Evolutionary conservation across 2,113 vertebrate species (phyloP).

Genomic region (Poecilia latipinna): DNA sequence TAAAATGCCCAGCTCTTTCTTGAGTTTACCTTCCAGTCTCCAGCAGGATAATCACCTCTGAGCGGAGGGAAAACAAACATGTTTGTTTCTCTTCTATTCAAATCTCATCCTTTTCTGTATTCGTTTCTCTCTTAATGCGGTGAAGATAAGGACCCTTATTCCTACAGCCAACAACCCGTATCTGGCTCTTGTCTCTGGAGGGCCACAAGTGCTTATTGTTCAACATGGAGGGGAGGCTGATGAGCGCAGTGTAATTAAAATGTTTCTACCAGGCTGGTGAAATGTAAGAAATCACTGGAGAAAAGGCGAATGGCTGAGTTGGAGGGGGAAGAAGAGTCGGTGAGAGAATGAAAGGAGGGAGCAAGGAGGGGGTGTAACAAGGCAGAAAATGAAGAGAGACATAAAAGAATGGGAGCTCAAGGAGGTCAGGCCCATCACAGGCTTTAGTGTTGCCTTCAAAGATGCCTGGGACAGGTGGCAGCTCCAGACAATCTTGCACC

Average conservation of each 20-base stretch:
- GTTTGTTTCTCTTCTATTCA: slow-evolving; percentile 55
- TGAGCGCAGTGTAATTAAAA: slow-evolving; percentile 76
- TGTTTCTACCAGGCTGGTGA: slow-evolving; percentile 62
- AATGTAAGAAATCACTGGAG: slow-evolving; percentile 69
- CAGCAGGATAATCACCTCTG: slow-evolving; percentile 63
- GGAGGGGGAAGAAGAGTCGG: slow-evolving; percentile 32
- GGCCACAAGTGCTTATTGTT: slow-evolving; percentile 60
- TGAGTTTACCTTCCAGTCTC: slow-evolving; percentile 55
- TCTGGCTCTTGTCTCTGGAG: slow-evolving; percentile 58
- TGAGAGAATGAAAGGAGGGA: slow-evolving; percentile 1
- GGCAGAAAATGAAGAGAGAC: slow-evolving; percentile 98
- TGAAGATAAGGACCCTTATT: slow-evolving; percentile 66
- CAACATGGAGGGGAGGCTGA: slow-evolving; percentile 60
- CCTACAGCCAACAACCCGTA: slow-evolving; percentile 53
- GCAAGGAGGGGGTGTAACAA: slow-evolving; percentile 84
- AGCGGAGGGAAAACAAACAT: slow-evolving; percentile 43
- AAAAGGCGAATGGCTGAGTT: slow-evolving; percentile 29
- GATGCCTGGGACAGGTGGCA: slow-evolving; percentile 99
- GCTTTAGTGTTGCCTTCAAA: slow-evolving; percentile 96
- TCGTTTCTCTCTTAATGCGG: slow-evolving; percentile 52
- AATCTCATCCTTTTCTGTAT: slow-evolving; percentile 56
- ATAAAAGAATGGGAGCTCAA: slow-evolving; percentile 96
- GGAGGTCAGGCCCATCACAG: slow-evolving; percentile 99
- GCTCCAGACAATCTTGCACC: slow-evolving; percentile 94
- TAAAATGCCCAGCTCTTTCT: slow-evolving; percentile 33